Evolutionary conservation across 2,888 invertebrate species (phyloP), one percentile per base, ranked within the genome.

Genomic region (Herminia tarsipennalis): DNA sequence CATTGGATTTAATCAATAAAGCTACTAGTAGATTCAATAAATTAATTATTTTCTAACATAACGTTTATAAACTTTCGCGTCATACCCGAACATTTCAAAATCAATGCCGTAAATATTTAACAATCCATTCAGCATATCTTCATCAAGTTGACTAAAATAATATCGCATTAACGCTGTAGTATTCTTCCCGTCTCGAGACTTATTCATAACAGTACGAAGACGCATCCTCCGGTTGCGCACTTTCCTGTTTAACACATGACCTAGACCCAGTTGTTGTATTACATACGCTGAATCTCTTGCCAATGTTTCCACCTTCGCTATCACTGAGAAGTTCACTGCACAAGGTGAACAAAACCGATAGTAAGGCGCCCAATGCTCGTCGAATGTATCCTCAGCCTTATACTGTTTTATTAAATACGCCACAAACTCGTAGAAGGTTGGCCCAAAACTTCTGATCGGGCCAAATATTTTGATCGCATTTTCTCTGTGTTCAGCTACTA

Each of bases 361-460:
- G 52, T 93, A 93, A 0, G 94, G 94, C 5, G 93, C 92, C 94
- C 94, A 94, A 70, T 94, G 94, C 60, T 94, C 94, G 62, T 94
- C 93, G 54, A 92, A 93, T 10, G 54, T 63, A 35, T 93, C 90
- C 13, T 89, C 91, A 1, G 83, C 75, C 59, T 86, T 92, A 76
- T 94, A 90, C 48, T 93, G 93, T 52, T 93, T 92, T 28, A 94
- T 92, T 41, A 95, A 88, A 83, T 94, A 95, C 56, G 93, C 92
- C 25, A 95, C 93, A 71, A 95, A 95, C 81, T 95, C 95, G 61
- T 93, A 93, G 74, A 95, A 95, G 9, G 93, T 94, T 51, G 94
- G 94, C 39, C 93, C 93, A 46, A 80, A 78, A 54, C 79, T 83
- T 69, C 82, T 86, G 14, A 83, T 84, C 47, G 78, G 74, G 37